These are phyloP conservation scores for Neuroscelio doddi DNA, from an alignment of 2,888 invertebrate species.

Conservation along the genomic window DNA sequence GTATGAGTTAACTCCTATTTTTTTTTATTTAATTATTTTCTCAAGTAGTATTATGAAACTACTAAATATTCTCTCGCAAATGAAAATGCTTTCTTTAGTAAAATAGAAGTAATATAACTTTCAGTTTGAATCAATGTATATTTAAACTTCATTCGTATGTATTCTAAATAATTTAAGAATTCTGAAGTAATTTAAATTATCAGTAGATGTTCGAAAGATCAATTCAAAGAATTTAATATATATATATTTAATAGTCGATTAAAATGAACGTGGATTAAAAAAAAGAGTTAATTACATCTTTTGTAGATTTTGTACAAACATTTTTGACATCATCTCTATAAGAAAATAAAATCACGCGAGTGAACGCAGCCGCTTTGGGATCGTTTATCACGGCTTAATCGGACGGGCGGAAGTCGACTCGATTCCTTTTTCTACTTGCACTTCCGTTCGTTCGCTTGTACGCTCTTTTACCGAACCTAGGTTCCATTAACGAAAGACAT, in stretches of 20 bases:
- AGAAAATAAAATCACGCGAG: conserved; percentile 33
- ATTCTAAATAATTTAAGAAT: too few relatives aligned
- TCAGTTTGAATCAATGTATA: too few relatives aligned
- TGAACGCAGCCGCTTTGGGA: conserved; percentile 34
- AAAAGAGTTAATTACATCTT: conserved; percentile 12
- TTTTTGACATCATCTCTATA: conserved; percentile 20
- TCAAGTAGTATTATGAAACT: background rate
- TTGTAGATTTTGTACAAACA: conserved; percentile 11
- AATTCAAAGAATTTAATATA: too few relatives aligned
- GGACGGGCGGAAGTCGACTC: conserved; percentile 45
- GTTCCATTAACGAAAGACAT: conserved; percentile 46
- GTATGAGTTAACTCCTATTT: background rate
- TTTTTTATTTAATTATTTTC: conserved; percentile 8
- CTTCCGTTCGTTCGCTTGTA: conserved; percentile 38
- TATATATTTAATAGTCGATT: too few relatives aligned
- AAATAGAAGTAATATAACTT: too few relatives aligned
- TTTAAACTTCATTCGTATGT: too few relatives aligned
- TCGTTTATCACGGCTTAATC: conserved; percentile 51
- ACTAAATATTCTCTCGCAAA: background rate
- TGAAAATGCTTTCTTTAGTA: too few relatives aligned
- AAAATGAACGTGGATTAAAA: too few relatives aligned
- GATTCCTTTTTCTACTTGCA: conserved; percentile 43
- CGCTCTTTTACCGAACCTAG: conserved; percentile 35
- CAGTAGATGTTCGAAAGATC: too few relatives aligned
- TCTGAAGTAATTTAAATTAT: too few relatives aligned